A percentile compares a stretch with the other conserved stretches of the same genome.
Conservation (phyloP, 1,140 invertebrate genomes). For the Potamilus streckersoni region DNA sequence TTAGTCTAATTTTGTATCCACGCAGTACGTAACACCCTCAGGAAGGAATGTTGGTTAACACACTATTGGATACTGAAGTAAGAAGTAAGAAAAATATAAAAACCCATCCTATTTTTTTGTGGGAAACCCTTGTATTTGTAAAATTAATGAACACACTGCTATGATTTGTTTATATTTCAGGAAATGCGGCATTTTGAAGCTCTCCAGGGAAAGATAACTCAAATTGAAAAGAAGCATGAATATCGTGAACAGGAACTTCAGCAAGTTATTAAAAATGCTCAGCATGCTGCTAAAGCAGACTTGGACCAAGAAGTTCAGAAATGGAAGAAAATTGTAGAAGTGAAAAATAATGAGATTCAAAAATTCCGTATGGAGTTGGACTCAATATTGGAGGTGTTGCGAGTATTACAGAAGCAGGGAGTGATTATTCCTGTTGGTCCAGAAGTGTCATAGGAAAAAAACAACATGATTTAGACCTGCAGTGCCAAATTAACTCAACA, state of each 20-base stretch:
- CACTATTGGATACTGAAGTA: no score
- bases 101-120: not conserved
- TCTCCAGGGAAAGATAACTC: constrained; percentile 59
- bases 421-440: constrained; percentile 41
- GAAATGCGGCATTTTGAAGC: constrained; percentile 65
- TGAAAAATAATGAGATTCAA: constrained; percentile 63
- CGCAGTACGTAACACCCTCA: no score
- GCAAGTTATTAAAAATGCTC: constrained; percentile 50
- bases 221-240: constrained; percentile 57
- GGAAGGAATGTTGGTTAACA: no score
- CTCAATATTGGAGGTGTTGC: constrained; percentile 63
- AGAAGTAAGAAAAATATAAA: not conserved
- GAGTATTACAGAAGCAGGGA: constrained; percentile 63
- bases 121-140: no score
- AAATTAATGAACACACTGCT: no score
- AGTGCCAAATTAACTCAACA: no score
- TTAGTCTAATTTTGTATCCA: no score
- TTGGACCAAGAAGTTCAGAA: constrained; percentile 55
- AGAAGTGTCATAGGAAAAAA: no score
- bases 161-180: constrained; percentile 41
- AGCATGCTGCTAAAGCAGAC: constrained; percentile 43
- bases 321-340: constrained; percentile 61
- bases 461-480: no score
- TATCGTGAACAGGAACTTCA: constrained; percentile 61
- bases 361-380: constrained; percentile 64